Base-by-base conservation (phyloP, 2,888 invertebrate genomes). In the Folsomia candida region DNA sequence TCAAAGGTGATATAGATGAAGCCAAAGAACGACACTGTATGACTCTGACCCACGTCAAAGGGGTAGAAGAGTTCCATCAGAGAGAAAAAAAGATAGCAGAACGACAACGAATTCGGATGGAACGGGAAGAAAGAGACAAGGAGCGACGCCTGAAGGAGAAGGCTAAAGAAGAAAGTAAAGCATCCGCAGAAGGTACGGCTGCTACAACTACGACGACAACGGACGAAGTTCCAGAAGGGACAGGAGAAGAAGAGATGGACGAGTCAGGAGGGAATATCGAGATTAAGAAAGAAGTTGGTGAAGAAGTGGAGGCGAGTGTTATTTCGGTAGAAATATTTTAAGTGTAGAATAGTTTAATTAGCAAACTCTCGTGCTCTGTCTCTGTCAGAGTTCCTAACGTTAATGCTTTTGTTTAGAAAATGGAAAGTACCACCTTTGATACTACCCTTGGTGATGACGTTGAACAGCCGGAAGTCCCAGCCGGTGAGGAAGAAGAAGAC, bases 1-100 rank as follows among this genome's bases (percentile, higher is more conserved):
- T 80, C n/a, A 73, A 75, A 51, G 79, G 76, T 3, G 69, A 74
- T 37, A 27, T 47, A 6, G 76, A 76, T 6, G 78, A 78, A 29
- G 71, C 78, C 1, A 78, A 74, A 68, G 66, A 67, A 18, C 67
- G 69, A 9, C 80, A 80, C 61, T 78, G 80, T 69, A 71, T 78
- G 71, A 80, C 78, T 18, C 69, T 80, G 28, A 71, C 73, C 58
- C 80, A 80, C 63, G 60, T 80, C 2, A 78, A 78, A 58, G 65
- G 60, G 26, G 80, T 80, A 18, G 78, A 80, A 51, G 80, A 80
- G 27, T 75, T 72, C 29, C 71, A 72, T 57, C 71, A 74, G 47
- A 63, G 75, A 51, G 71, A 76, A 51, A 66, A 70, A 24, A 68
- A 71, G 28, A 26, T 71, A n/a, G 73, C 72, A 6, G 66, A 64